These are phyloP conservation scores for Halocynthia roretzi DNA, from an alignment of 23 tunicate genomes.

Conservation along the genomic window DNA sequence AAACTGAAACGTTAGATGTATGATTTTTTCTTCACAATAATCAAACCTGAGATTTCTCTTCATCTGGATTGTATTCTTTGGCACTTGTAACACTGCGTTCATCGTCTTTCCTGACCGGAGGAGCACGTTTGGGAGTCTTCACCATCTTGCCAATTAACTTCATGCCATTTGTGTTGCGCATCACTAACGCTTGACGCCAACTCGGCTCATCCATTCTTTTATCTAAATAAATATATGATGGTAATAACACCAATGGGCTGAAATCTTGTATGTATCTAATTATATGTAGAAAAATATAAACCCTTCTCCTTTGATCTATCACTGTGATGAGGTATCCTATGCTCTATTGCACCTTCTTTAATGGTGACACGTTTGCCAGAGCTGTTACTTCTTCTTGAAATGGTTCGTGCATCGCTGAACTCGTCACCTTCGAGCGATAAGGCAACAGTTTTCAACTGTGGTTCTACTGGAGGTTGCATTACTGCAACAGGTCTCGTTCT, in stretches of 20 bases:
- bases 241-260: background rate
- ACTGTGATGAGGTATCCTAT: slow-evolving; percentile 12
- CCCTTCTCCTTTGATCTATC: slow-evolving; percentile 8
- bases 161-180: slow-evolving; percentile 6
- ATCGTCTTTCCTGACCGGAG: background rate
- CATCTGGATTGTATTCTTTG: background rate
- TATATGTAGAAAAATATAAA: background rate
- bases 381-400: slow-evolving; percentile 3
- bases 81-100: background rate
- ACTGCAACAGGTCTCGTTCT: background rate
- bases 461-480: background rate
- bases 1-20: background rate
- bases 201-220: slow-evolving; percentile 5
- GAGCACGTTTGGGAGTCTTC: background rate
- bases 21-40: background rate
- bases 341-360: slow-evolving; percentile 19
- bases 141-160: background rate
- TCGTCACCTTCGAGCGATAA: slow-evolving; percentile 9
- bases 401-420: slow-evolving; percentile 5
- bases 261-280: too few relatives aligned
- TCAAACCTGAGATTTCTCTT: slow-evolving; percentile 11
- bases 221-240: background rate
- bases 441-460: background rate
- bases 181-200: slow-evolving; percentile 9
- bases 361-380: slow-evolving; percentile 28